phyloP scores from a whole-genome alignment of 2,113 vertebrate species.

The Nerophis lumbriciformis region DNA sequence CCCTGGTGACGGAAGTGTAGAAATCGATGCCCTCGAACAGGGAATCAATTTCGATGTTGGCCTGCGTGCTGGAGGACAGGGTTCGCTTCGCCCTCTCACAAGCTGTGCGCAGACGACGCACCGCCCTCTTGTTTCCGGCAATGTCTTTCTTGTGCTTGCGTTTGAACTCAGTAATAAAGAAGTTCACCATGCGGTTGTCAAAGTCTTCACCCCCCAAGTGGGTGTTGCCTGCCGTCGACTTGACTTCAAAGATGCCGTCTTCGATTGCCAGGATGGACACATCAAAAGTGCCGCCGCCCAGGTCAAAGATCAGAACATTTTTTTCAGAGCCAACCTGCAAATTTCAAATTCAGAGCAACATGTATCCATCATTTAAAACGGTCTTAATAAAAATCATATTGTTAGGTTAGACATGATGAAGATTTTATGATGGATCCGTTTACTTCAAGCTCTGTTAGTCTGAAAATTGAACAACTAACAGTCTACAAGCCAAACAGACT shows the following conservation, averaged over 20 bases:
- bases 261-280: conserved; percentile 71
- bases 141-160: conserved; percentile 75
- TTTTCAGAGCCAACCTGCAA: conserved; percentile 72
- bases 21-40: conserved; percentile 88
- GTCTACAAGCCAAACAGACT: no score
- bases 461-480: no score
- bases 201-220: conserved; percentile 75
- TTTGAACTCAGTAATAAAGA: conserved; percentile 72
- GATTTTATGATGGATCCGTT: no score
- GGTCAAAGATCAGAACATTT: conserved; percentile 87
- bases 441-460: no score
- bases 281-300: conserved; percentile 89
- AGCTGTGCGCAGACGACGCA: conserved; percentile 70
- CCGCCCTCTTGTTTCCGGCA: conserved; percentile 70
- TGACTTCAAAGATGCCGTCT: conserved; percentile 73
- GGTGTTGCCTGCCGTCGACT: conserved; percentile 73
- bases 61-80: conserved; percentile 73
- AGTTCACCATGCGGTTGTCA: conserved; percentile 73
- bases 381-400: no score
- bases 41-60: conserved; percentile 80
- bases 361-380: no score
- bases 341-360: not conserved
- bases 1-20: conserved; percentile 93
- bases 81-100: conserved; percentile 74
- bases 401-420: no score